These are phyloP conservation scores for Lasioglossum villosulum DNA, from an alignment of 2,888 invertebrate genomes.

Conservation along the genomic window DNA sequence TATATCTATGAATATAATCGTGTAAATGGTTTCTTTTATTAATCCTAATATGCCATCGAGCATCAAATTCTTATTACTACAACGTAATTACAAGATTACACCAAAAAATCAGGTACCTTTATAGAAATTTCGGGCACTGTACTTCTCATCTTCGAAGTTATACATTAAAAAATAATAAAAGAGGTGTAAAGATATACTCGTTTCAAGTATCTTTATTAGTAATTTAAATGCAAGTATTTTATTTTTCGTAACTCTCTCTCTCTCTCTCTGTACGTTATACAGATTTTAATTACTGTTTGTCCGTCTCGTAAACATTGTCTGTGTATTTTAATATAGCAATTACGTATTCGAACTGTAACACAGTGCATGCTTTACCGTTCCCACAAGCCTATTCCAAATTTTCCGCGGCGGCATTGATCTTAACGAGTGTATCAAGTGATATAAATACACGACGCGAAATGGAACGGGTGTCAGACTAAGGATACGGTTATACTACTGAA, in stretches of 20 bases:
- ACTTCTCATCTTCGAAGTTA: not conserved
- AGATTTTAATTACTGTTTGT: not conserved
- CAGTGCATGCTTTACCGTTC: not conserved
- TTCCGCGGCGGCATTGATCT: not conserved
- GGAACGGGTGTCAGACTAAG: constrained; percentile 38
- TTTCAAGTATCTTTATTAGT: not conserved
- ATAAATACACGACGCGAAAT: constrained; percentile 1
- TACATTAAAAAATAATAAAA: not conserved
- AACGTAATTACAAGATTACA: too few species aligned
- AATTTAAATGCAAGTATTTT: not conserved
- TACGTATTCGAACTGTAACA: not conserved
- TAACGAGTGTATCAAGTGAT: not conserved
- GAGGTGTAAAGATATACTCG: not conserved
- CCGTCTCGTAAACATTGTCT: not conserved
- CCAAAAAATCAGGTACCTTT: too few species aligned
- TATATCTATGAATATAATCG: too few species aligned
- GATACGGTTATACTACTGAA: constrained; percentile 56
- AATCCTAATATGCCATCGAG: too few species aligned
- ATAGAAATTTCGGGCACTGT: too few species aligned
- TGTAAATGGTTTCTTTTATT: too few species aligned
- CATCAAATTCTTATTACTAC: too few species aligned
- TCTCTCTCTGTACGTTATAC: too few species aligned
- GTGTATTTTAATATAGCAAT: not conserved
- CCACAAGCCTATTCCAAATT: not conserved
- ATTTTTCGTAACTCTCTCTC: not conserved